These are phyloP conservation scores for Drosophila malerkotliana DNA, from an alignment of 1,140 invertebrate genomes.

Conservation along the genomic window DNA sequence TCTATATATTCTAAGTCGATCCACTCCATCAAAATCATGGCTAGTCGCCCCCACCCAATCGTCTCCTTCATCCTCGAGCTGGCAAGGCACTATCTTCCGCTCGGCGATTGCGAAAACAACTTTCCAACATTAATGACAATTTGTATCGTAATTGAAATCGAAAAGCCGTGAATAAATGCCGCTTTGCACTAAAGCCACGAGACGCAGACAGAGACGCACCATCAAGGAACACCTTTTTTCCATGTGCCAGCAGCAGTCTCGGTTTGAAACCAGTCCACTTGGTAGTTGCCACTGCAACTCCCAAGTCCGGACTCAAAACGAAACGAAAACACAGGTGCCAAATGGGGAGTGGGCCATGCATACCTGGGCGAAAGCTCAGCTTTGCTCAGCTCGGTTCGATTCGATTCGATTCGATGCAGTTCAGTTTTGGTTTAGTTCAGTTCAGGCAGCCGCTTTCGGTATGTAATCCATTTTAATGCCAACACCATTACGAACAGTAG, in stretches of 20 bases:
- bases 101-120: conserved; percentile 69
- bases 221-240: conserved; percentile 74
- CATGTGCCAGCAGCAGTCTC: conserved; percentile 5
- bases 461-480: conserved; percentile 82
- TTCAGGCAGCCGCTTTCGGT: conserved; percentile 68
- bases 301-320: conserved; percentile 2
- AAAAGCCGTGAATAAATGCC: conserved; percentile 82
- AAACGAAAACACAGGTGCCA: conserved; percentile 38
- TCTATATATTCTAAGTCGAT: conserved; percentile 47
- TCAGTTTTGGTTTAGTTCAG: conserved; percentile 34
- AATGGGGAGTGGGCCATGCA: conserved; percentile 45
- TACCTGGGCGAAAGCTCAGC: conserved; percentile 48
- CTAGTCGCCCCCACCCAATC: background rate
- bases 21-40: conserved; percentile 52
- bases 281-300: background rate
- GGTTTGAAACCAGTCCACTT: conserved; percentile 56
- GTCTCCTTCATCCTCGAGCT: conserved; percentile 3
- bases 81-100: conserved; percentile 20
- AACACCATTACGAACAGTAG: conserved; percentile 82
- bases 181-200: conserved; percentile 72
- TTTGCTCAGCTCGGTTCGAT: conserved; percentile 15
- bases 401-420: conserved; percentile 5
- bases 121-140: conserved; percentile 83
- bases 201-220: conserved; percentile 56
- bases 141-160: conserved; percentile 83